Base-by-base conservation (phyloP, 1,140 invertebrate genomes). In the Scaptomyza montana region DNA sequence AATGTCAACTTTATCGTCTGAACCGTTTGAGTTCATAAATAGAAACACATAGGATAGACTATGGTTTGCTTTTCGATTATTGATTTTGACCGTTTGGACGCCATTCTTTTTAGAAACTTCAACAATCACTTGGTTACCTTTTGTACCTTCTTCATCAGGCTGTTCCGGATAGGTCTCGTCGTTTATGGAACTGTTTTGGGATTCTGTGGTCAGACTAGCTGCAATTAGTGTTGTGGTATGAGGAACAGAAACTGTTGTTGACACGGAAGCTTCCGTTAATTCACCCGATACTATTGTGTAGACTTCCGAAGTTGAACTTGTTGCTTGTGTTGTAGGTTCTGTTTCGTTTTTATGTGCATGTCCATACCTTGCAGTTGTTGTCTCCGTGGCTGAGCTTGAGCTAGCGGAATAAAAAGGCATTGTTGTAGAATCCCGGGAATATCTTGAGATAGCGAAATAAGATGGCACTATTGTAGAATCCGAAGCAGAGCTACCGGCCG, bases 1-100 rank as follows among this genome's bases (percentile, higher is more conserved):
- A 33, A 59, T 41, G 2, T 66, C 55, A 1, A 67, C 33, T 19
- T 60, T 60, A 21, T 51, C 19, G 1, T 10, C n/a, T n/a, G 55
- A 16, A 9, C 54, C 33, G 10, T 51, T 51, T 5, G 7, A 16
- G n/a, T n/a, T n/a, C 4, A 51, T 25, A 6, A 67, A 43, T 13
- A 50, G 2, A 13, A 67, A 67, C 2, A 67, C 8, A 10, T 60
- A 50, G 2, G 33, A n/a, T 5, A 46, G 21, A 33, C 43, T 33
- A 33, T 5, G 13, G 9, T 67, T 66, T 0, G 54, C 3, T 9
- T 43, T 60, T 9, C 12, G 9, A n/a, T 60, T 67, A 6, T 39
- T 21, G 13, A 67, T 60, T 25, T 51, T 67, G n/a, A 67, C 5
- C 5, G 25, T 59, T 12, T 49, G 55, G 0, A 39, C 21, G 3